Evolutionary conservation across 2,113 vertebrate species (phyloP).

Genomic region (Syrrhaptes paradoxus): DNA sequence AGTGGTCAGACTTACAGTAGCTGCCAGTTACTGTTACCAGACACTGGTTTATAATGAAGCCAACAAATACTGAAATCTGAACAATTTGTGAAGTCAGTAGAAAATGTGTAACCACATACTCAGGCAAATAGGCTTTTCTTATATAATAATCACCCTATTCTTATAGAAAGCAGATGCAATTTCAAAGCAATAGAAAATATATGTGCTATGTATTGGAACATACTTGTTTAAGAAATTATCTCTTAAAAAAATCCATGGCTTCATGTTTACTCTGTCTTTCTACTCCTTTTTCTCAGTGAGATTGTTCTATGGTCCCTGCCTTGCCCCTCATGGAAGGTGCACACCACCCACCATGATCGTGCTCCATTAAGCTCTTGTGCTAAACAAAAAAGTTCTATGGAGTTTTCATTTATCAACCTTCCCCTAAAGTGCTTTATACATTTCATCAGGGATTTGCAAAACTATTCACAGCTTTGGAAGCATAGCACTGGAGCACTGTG

Average conservation of each 20-base stretch:
- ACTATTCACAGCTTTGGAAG: slow-evolving; percentile 27
- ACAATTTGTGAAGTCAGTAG: slow-evolving; percentile 70
- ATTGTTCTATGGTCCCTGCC: neutral
- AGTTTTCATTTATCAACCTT: slow-evolving; percentile 62
- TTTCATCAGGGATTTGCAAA: slow-evolving; percentile 58
- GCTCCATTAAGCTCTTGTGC: slow-evolving; percentile 57
- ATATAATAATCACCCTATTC: slow-evolving; percentile 36
- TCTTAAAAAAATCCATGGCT: neutral
- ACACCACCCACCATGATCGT: slow-evolving; percentile 38
- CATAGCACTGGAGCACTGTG: neutral
- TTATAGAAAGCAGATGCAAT: slow-evolving; percentile 57
- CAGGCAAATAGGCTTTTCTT: slow-evolving; percentile 53
- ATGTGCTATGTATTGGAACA: neutral
- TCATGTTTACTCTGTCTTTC: neutral
- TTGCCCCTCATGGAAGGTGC: neutral
- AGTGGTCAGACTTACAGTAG: neutral
- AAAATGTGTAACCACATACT: slow-evolving; percentile 60
- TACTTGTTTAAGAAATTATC: neutral
- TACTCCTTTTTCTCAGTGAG: neutral
- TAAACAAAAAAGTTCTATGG: slow-evolving; percentile 43
- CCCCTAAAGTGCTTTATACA: slow-evolving; percentile 26
- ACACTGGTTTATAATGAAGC: slow-evolving; percentile 50
- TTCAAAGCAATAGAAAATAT: slow-evolving; percentile 52
- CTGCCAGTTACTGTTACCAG: slow-evolving; percentile 32
- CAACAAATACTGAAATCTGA: slow-evolving; percentile 64